A percentile compares a stretch with the other conserved stretches of the same genome.
Conservation (phyloP, 2,797 vertebrate genomes). For the Cygnus olor region DNA sequence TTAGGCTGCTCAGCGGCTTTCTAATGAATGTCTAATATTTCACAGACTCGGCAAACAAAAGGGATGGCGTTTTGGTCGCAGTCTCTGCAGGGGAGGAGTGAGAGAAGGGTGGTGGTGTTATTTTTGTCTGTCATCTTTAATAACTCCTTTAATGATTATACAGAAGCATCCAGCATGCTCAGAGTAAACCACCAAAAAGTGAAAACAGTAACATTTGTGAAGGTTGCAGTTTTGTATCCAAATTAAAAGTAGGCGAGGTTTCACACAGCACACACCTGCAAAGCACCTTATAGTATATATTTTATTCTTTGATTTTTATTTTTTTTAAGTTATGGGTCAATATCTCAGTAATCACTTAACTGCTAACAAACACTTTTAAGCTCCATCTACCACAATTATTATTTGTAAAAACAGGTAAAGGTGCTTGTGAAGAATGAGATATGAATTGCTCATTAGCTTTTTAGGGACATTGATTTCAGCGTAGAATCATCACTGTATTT, state of each 20-base stretch:
- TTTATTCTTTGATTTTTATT: not conserved
- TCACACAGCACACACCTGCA: not conserved
- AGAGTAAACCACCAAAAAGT: not conserved
- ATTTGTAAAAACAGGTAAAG: not conserved
- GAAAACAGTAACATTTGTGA: not conserved
- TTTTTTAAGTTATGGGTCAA: not conserved
- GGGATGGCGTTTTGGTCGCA: not conserved
- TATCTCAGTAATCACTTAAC: not conserved
- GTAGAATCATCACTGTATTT: not conserved
- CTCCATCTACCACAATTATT: not conserved
- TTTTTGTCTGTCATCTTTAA: conserved; percentile 10
- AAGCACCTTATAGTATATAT: not conserved
- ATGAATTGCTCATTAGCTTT: not conserved
- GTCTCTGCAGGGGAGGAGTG: not conserved
- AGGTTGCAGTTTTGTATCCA: not conserved
- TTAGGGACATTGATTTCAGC: not conserved
- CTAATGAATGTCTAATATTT: conserved; percentile 29
- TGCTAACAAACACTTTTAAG: not conserved
- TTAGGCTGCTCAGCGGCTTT: conserved; percentile 36
- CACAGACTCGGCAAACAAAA: not conserved
- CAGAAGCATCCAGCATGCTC: not conserved
- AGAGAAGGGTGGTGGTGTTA: not conserved
- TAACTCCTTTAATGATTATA: not conserved
- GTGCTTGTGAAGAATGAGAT: not conserved
- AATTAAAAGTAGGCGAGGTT: not conserved